Evolutionary conservation across 2,797 vertebrate genomes (phyloP).

Genomic region (Ciconia nigra): DNA sequence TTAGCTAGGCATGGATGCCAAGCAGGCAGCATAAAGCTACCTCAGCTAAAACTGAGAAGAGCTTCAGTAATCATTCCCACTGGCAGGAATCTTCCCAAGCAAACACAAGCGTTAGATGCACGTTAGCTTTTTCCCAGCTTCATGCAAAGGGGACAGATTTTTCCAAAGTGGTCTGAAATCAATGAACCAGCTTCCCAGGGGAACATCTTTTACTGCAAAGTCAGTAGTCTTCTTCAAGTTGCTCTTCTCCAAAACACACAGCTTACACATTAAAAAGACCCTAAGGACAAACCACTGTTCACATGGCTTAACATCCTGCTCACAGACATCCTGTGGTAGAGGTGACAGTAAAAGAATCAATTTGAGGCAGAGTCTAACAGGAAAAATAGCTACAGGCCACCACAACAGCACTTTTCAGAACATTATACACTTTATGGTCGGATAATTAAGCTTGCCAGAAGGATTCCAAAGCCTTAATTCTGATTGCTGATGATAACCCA

Average conservation of each 20-base stretch:
- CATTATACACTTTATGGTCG: background rate
- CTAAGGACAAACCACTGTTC: background rate
- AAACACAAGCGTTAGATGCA: accelerated
- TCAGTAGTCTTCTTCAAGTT: background rate
- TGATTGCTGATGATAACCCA: background rate
- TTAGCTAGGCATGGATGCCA: background rate
- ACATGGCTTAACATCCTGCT: background rate
- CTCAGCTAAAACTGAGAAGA: background rate
- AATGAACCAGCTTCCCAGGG: background rate
- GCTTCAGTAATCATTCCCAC: background rate
- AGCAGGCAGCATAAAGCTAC: background rate
- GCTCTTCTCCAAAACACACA: background rate
- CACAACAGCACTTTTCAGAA: background rate
- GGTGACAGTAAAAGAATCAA: background rate
- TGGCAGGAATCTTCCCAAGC: background rate
- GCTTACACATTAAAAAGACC: background rate
- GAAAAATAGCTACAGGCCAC: background rate
- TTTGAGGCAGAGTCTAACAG: background rate
- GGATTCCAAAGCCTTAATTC: background rate
- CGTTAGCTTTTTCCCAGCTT: background rate
- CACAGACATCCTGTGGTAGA: background rate
- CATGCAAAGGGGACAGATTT: background rate
- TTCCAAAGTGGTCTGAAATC: background rate
- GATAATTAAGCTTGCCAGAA: background rate
- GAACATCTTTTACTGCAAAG: background rate